These are phyloP conservation scores for Pontoporia blainvillei DNA, from an alignment of 2,113 vertebrate genomes.

Conservation along the genomic window DNA sequence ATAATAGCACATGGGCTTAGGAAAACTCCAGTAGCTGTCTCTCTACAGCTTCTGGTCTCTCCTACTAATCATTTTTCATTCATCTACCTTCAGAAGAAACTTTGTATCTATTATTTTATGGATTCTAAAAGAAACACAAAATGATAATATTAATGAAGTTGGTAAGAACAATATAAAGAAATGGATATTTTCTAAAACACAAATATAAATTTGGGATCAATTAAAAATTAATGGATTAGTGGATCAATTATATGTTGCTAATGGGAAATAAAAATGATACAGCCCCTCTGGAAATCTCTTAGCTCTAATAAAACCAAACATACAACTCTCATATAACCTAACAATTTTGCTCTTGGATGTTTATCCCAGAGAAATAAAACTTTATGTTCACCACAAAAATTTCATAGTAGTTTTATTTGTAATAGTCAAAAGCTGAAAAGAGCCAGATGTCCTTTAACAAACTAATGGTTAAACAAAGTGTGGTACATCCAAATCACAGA, in stretches of 20 bases:
- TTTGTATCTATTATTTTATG: background rate
- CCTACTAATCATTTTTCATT: background rate
- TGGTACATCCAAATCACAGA: background rate
- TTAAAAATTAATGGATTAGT: background rate
- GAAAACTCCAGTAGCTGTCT: background rate
- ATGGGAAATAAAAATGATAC: background rate
- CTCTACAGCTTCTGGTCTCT: background rate
- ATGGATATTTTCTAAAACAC: background rate
- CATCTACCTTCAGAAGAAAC: background rate
- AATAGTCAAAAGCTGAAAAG: background rate
- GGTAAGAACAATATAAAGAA: background rate
- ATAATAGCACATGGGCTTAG: accelerated
- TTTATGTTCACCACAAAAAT: background rate
- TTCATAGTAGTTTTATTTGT: background rate
- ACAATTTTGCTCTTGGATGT: background rate
- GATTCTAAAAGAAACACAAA: background rate
- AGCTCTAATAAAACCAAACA: background rate
- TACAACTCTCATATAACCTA: background rate
- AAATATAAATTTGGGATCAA: background rate
- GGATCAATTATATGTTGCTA: background rate
- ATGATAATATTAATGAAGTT: background rate
- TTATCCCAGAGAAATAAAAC: background rate
- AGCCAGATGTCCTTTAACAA: background rate
- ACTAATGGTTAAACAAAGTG: background rate
- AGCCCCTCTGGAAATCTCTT: background rate